Evolutionary conservation across 2,888 invertebrate species (phyloP), one percentile per base, ranked within the genome.

Genomic region (Perdita meconis): DNA sequence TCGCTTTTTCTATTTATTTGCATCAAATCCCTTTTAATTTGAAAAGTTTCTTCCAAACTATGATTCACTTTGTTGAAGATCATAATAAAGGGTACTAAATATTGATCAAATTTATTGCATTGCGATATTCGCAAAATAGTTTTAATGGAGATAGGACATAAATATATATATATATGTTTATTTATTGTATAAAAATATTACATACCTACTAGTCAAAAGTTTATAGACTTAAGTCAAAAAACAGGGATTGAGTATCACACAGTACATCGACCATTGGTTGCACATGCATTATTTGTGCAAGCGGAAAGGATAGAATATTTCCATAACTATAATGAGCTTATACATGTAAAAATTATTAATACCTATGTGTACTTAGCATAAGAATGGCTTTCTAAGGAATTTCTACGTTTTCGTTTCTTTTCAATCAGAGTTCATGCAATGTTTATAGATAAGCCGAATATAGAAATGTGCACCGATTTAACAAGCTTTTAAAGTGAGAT

Each of bases 261-360:
- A 83, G 85, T 85, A 85, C 73, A 82, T 87, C 81, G 83, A 81
- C 76, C 78, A 80, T 68, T 63, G 74, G 81, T 83, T 81, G 81
- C 81, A 70, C 73, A 82, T 81, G 77, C 69, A 72, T 72, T 63
- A 77, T 69, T 74, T 77, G 71, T 66, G 74, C 72, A 60, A 64
- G 69, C 70, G 64, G 66, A 81, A 83, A 75, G 72, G 60, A 80
- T 84, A 86, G 73, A 80, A 87, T 68, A 83, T 90, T 92, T 91
- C 88, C 89, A 87, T 89, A 90, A 91, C 86, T 90, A 87, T 92
- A 91, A 92, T 92, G 92, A 92, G 92, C 92, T 92, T 92, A 92
- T 91, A 90, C 78, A 85, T 91, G 90, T 92, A 91, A 91, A 89
- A 85, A 89, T 80, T 91, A 91, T 89, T 86, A 88, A 90, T 91